Evolutionary conservation across 2,113 vertebrate genomes (phyloP), one percentile per base, ranked within the genome.

Genomic region (Verasper variegatus): DNA sequence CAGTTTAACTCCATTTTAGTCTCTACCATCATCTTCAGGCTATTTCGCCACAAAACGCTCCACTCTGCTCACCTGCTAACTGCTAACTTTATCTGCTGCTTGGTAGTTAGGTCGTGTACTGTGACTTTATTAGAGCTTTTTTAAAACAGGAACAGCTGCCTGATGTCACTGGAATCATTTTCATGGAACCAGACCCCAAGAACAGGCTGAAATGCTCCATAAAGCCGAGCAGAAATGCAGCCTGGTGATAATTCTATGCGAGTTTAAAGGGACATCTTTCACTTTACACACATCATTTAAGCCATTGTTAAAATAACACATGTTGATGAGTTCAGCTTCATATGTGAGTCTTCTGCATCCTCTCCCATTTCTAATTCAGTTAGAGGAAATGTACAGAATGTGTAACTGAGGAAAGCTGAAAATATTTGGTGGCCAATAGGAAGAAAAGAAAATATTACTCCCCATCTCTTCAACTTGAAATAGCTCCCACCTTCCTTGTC

Each of bases 111-210:
- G 47, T 18, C 14, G 51, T n/a, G 51, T 9, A n/a, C 51, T 11
- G 5, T 15, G 18, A n/a, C 51, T 54, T 54, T 15, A 54, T 21
- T 8, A 54, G 51, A 54, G 51, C 51, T 54, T 23, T 56, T 61
- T 61, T 61, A 14, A 13, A 51, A 51, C 47, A 18, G 18, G 47
- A 61, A 61, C 59, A 61, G 59, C 58, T 61, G 58, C 31, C 12
- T 59, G 26, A 11, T 5, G 58, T 27, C 18, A 31, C 58, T 37
- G 20, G 7, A 37, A 35, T 61, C 27, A n/a, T 13, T 61, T 61
- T 37, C 20, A 56, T 56, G 18, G 54, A 20, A 56, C 10, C 54
- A 23, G 54, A 56, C 3, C 1, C n/a, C n/a, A 23, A 26, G 23
- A 57, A 56, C 20, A 23, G 35, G 35, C 59, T 24, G 13, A 62